A percentile compares a stretch with the other conserved stretches of the same genome.
Conservation (phyloP, 2,113 vertebrate species). For the Eretmochelys imbricata region DNA sequence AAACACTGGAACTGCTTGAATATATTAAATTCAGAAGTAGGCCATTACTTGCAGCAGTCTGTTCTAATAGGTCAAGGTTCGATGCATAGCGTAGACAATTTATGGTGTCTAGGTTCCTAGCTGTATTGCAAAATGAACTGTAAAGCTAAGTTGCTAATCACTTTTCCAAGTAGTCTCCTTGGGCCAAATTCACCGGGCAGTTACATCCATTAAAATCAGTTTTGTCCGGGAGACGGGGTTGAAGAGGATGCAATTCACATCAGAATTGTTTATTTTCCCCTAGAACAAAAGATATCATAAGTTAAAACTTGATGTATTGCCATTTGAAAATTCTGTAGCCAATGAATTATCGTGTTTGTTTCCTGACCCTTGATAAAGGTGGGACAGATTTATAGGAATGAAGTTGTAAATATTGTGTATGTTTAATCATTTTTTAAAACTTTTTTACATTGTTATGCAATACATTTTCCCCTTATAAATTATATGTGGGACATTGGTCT, state of each 20-base stretch:
- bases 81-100: constrained; percentile 7
- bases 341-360: not conserved
- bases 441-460: not conserved
- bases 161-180: not conserved
- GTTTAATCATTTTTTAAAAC: not conserved
- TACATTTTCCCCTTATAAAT: not conserved
- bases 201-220: not conserved
- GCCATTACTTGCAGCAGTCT: constrained; percentile 35
- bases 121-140: constrained; percentile 30
- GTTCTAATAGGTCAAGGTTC: constrained; percentile 8
- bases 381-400: not conserved
- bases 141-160: constrained; percentile 15
- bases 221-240: not conserved
- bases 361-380: not conserved
- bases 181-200: not conserved
- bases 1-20: constrained; percentile 27
- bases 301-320: not conserved
- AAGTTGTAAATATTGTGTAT: not conserved
- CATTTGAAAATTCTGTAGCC: not conserved
- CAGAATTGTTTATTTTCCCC: not conserved
- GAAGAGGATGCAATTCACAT: not conserved
- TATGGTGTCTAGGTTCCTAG: constrained; percentile 30
- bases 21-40: constrained; percentile 51
- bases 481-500: not conserved
- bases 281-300: not conserved